A percentile compares a stretch with the other conserved stretches of the same genome.
These are phyloP conservation scores for Chloroceryle inda DNA, from an alignment of 2,797 vertebrate species.

Conservation along the genomic window DNA sequence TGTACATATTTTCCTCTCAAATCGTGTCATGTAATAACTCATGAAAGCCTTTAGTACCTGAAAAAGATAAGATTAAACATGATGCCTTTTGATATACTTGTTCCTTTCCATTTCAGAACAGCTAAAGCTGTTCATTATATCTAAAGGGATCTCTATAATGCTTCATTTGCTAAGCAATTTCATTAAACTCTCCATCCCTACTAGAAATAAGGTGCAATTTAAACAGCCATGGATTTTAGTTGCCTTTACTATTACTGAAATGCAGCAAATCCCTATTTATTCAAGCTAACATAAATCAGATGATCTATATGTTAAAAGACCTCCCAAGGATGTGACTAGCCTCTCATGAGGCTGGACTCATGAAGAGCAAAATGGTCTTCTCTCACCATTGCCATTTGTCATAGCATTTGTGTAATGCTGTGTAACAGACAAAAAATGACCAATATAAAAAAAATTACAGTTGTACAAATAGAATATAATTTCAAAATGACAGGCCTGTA, in stretches of 20 bases:
- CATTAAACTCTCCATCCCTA: conserved; percentile 1
- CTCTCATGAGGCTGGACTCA: background rate
- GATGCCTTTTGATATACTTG: background rate
- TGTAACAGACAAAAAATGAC: background rate
- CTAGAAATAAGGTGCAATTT: conserved; percentile 1
- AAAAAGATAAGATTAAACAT: conserved; percentile 42
- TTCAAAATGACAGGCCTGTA: background rate
- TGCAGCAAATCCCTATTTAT: background rate
- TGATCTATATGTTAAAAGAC: background rate
- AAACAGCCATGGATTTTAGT: background rate
- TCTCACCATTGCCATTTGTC: background rate
- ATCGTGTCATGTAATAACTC: conserved; percentile 13
- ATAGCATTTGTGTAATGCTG: background rate
- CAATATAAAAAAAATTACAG: background rate
- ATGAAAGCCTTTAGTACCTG: conserved; percentile 11
- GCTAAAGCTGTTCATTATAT: conserved; percentile 20
- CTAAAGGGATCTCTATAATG: background rate
- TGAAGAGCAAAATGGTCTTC: background rate
- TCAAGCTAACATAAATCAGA: background rate
- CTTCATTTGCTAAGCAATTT: conserved; percentile 32
- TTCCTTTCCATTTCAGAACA: background rate
- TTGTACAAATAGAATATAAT: background rate
- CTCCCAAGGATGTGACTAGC: background rate
- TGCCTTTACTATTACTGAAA: background rate
- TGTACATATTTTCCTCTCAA: conserved; percentile 26